Percentiles rank a stretch among this genome's conserved stretches.
Conservation (phyloP, 2,797 vertebrate genomes). For the Phataginus tricuspis region DNA sequence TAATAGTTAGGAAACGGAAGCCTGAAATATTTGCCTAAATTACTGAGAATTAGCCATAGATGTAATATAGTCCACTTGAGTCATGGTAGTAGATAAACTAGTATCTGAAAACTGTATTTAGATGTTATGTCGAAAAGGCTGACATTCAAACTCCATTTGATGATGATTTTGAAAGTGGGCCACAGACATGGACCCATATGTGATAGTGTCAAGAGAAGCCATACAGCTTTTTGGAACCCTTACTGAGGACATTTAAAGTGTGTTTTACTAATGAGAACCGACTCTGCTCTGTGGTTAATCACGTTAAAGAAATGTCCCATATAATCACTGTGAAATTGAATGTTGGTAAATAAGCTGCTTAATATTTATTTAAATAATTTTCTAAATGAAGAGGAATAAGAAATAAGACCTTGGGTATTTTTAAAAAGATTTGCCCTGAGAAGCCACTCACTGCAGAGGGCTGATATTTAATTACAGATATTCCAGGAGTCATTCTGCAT, state of each 20-base stretch:
- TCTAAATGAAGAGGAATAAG: conserved; percentile 39
- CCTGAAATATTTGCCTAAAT: neutral
- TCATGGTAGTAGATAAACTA: neutral
- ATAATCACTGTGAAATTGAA: conserved; percentile 56
- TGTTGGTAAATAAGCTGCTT: conserved; percentile 26
- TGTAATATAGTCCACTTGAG: neutral
- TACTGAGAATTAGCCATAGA: neutral
- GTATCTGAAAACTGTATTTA: neutral
- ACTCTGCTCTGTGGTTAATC: conserved; percentile 30
- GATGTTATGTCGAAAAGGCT: neutral
- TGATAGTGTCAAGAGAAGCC: neutral
- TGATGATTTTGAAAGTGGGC: neutral
- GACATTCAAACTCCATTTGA: neutral
- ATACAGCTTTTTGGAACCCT: neutral
- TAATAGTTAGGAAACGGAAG: neutral
- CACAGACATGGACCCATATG: neutral
- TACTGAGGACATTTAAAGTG: neutral
- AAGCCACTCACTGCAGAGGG: neutral
- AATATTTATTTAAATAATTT: conserved; percentile 49
- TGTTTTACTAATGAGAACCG: conserved; percentile 40
- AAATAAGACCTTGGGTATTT: neutral
- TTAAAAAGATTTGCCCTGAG: neutral
- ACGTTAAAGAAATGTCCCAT: conserved; percentile 47
- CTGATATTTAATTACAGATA: neutral
- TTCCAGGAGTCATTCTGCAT: neutral